A percentile compares a stretch with the other conserved stretches of the same genome.
Evolutionary conservation across 2,888 invertebrate genomes (phyloP).

Genomic region (Agrochola lota): DNA sequence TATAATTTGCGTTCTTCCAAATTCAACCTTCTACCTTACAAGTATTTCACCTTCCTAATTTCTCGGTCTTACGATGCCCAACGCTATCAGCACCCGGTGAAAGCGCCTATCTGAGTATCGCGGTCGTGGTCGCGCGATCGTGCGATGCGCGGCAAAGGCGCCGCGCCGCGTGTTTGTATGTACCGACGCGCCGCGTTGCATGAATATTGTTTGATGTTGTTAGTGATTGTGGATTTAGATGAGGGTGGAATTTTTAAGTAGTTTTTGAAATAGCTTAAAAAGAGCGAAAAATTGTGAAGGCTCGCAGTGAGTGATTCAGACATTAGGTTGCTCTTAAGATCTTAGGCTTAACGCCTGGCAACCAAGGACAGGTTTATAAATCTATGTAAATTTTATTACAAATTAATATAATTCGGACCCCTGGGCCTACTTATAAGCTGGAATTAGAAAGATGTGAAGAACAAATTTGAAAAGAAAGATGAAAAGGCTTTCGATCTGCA

Average conservation of each 20-base stretch:
- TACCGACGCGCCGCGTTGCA: constrained; percentile 68
- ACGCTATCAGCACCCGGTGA: constrained; percentile 74
- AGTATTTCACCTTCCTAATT: constrained; percentile 27
- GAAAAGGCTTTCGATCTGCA: too few species aligned
- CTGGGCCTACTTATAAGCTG: background rate
- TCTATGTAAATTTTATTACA: background rate
- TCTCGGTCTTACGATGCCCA: constrained; percentile 20
- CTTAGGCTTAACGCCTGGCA: background rate
- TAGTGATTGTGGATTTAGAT: constrained; percentile 44
- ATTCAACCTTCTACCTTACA: background rate
- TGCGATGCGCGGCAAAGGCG: constrained; percentile 78
- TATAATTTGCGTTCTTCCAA: background rate
- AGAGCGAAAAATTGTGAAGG: background rate
- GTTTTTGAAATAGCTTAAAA: background rate
- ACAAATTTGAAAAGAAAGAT: too few species aligned
- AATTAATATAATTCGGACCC: too few species aligned
- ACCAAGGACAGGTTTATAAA: background rate
- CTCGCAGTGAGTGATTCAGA: background rate
- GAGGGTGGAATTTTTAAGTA: constrained; percentile 44
- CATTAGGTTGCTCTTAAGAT: background rate
- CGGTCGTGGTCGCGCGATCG: constrained; percentile 78
- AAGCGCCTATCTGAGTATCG: constrained; percentile 71
- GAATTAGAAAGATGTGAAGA: background rate
- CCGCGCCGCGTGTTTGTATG: constrained; percentile 80
- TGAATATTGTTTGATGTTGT: constrained; percentile 55